phyloP scores from a whole-genome alignment of 2,888 invertebrate species.

The Beris morrisii region DNA sequence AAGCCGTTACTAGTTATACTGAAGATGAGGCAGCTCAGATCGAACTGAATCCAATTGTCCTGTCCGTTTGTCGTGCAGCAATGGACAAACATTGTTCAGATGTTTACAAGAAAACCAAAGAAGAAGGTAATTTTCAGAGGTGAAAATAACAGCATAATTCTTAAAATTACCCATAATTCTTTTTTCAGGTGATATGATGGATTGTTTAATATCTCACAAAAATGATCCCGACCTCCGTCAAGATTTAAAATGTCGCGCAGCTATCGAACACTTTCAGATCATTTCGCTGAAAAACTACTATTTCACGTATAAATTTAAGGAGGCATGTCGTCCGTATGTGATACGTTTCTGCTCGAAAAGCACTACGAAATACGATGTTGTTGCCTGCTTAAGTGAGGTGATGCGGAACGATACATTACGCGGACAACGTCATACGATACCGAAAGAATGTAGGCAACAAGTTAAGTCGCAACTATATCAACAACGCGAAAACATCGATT shows the following conservation, averaged over 20 bases:
- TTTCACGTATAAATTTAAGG: slow-evolving; percentile 92
- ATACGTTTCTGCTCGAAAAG: slow-evolving; percentile 68
- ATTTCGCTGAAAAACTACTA: slow-evolving; percentile 90
- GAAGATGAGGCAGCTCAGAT: slow-evolving; percentile 87
- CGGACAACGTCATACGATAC: slow-evolving; percentile 74
- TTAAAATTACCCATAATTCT: slow-evolving; percentile 1
- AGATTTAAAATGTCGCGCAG: slow-evolving; percentile 82
- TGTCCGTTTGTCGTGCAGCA: slow-evolving; percentile 76
- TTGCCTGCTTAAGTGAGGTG: slow-evolving; percentile 72
- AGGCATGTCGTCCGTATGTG: slow-evolving; percentile 86
- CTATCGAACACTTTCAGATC: slow-evolving; percentile 96
- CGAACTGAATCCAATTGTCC: slow-evolving; percentile 86
- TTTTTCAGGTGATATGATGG: slow-evolving; percentile 75
- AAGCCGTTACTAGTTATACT: slow-evolving; percentile 79
- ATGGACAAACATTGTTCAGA: slow-evolving; percentile 76
- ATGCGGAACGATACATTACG: slow-evolving; percentile 86
- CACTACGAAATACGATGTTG: slow-evolving; percentile 73
- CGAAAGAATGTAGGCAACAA: slow-evolving; percentile 88
- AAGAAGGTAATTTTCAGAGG: slow-evolving; percentile 61
- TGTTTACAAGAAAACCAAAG: slow-evolving; percentile 68
- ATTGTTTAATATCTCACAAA: slow-evolving; percentile 90
- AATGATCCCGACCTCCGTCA: slow-evolving; percentile 79
- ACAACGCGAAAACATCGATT: slow-evolving; percentile 83
- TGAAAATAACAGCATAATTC: background rate
- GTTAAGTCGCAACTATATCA: slow-evolving; percentile 88